phyloP scores from a whole-genome alignment of 2,113 vertebrate genomes.

The Colaptes auratus region DNA sequence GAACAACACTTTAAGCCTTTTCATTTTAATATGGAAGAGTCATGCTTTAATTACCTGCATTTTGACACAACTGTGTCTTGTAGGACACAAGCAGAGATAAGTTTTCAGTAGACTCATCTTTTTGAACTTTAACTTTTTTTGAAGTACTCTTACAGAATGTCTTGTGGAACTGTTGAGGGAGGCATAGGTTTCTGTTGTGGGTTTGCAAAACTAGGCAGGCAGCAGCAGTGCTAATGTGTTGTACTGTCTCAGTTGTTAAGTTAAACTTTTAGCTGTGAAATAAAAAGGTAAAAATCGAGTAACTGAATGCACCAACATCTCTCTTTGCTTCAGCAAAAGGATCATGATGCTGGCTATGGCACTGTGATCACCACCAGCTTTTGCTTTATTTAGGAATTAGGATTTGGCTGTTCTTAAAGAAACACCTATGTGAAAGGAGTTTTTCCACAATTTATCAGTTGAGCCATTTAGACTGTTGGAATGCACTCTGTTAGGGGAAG shows the following conservation, averaged over 20 bases:
- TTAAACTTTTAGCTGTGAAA: conserved; percentile 34
- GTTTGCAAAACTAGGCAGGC: background rate
- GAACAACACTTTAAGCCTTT: background rate
- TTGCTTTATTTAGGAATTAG: conserved; percentile 21
- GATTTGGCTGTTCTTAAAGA: conserved; percentile 52
- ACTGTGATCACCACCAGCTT: background rate
- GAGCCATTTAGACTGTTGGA: conserved; percentile 54
- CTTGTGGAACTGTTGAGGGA: background rate
- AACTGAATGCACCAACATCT: background rate
- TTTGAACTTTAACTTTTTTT: background rate
- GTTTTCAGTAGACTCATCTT: background rate
- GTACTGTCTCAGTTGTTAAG: background rate
- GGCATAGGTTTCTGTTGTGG: background rate
- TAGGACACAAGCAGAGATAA: background rate
- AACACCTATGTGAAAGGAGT: conserved; percentile 50
- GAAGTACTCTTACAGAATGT: background rate
- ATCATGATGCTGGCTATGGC: background rate
- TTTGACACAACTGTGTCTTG: background rate
- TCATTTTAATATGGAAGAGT: background rate
- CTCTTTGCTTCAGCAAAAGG: conserved; percentile 8
- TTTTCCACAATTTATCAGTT: conserved; percentile 16
- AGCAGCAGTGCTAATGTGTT: background rate
- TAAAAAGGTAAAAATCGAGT: background rate
- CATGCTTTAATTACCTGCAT: background rate
- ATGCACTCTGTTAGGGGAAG: conserved; percentile 45